A percentile compares a stretch with the other conserved stretches of the same genome.
Evolutionary conservation across 2,113 vertebrate genomes (phyloP).

Genomic region (Electrona antarctica): DNA sequence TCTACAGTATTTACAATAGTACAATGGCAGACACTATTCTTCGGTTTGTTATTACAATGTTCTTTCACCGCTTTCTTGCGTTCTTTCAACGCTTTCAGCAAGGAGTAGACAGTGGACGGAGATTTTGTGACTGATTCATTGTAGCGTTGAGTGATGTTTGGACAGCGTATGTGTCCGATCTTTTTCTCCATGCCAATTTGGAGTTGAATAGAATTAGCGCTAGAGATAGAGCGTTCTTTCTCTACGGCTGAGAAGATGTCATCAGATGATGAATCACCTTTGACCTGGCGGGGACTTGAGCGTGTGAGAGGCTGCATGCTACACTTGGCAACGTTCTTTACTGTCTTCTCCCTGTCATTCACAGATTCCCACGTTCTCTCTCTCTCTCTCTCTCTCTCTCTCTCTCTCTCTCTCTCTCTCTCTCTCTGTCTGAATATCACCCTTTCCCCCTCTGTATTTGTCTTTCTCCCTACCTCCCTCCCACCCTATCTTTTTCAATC

Average conservation of each 20-base stretch:
- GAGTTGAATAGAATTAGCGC: slow-evolving; percentile 29
- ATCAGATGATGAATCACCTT: slow-evolving; percentile 40
- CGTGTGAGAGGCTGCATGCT: slow-evolving; percentile 33
- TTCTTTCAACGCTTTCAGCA: slow-evolving; percentile 1
- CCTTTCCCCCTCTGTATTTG: no score
- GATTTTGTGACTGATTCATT: slow-evolving; percentile 47
- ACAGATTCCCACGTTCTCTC: slow-evolving; percentile 18
- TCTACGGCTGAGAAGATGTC: slow-evolving; percentile 11
- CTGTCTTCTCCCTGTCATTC: slow-evolving; percentile 36
- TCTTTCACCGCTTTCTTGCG: slow-evolving; percentile 3
- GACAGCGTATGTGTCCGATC: slow-evolving; percentile 15
- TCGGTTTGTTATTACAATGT: neutral
- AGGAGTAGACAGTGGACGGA: slow-evolving; percentile 37
- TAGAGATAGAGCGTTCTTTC: slow-evolving; percentile 1
- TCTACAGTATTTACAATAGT: slow-evolving; percentile 32
- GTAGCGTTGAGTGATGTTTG: slow-evolving; percentile 43
- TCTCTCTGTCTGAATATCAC: no score
- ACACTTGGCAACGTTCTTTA: slow-evolving; percentile 33
- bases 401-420: neutral
- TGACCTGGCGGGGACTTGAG: slow-evolving; percentile 42
- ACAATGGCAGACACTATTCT: slow-evolving; percentile 13
- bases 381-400: neutral
- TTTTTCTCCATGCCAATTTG: slow-evolving; percentile 10
- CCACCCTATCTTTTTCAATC: neutral
- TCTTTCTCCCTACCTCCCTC: neutral